Base-by-base conservation (phyloP, 2,888 invertebrate species). In the Hemicrepidius hirtus region DNA sequence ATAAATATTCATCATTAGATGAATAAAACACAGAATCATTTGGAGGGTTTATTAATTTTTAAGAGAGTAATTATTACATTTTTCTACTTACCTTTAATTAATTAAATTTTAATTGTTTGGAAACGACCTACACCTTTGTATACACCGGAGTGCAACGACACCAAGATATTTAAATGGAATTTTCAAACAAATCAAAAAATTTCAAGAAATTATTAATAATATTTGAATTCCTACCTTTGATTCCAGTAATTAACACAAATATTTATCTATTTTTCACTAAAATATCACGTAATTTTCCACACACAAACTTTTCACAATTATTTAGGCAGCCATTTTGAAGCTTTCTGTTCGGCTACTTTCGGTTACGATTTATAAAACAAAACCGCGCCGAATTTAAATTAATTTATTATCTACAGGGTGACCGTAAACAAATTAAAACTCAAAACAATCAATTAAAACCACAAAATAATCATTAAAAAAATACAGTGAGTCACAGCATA, bases 131-230 rank as follows among this genome's bases (percentile, higher is more conserved):
- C 18, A 37, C 37, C 37, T 57, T 57, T 40, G 55, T 55, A 57
- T 40, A 57, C 37, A 57, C 53, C 37, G 37, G 57, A 57, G 57
- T 57, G 57, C 57, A 57, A 57, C 57, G 57, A 57, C 57, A 57
- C 57, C 3, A 12, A 12, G 57, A 10, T 0, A 37, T 57, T 57
- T 57, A 57, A 57, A 57, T 57, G 10, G 57, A 32, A 55, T 55
- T 55, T 35, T 37, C 0, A 4, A 37, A 20, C 20, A 21, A 10
- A 21, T 12, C 3, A 21, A 18, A 12, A 2, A 3, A 12, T 21
- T 2, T 3, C 44, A 6, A 13, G 6, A 5, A 3, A n/a, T 7
- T 7, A 10, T n/a, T 12, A n/a, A 28, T 13, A 6, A 2, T 5
- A 20, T 7, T 53, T n/a, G 16, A 37, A 37, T 20, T 57, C 37